Base-by-base conservation (phyloP, 2,797 vertebrate species). In the Tympanoctomys barrerae region DNA sequence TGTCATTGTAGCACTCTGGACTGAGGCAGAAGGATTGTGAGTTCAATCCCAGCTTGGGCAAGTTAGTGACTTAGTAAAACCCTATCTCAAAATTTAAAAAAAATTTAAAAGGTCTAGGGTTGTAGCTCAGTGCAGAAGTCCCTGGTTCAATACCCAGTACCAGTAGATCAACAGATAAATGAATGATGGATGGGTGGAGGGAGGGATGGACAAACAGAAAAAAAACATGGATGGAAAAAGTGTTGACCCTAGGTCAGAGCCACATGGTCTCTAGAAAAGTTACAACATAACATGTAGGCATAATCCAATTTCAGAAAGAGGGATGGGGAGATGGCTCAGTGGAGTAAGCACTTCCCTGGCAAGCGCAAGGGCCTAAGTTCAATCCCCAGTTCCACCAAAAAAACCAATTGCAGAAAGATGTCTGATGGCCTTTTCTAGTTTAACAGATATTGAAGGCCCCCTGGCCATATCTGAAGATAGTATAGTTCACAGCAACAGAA, bases 241-340 rank as follows among this genome's bases (percentile, higher is more conserved):
- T 59, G 1, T 42, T 92, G 75, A 91, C 10, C 82, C 24, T 42
- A 93, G 21, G 16, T 89, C n/a, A 89, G 36, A 95, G 70, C 28
- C 26, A 75, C 1, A 0, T 78, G 36, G 10, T 81, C 70, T 68
- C 16, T 33, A 90, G 79, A 93, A 92, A 87, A 39, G 31, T 94
- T 66, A 95, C 26, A 90, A 4, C 19, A 86, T 87, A 90, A 2
- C 28, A 82, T 86, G 75, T 89, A 94, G 86, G 46, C 13, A 77
- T 66, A 46, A 75, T 39, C 19, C 77, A 68, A 18, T 14, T 57
- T 14, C 54, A 57, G 54, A 57, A 57, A 57, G 54, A 57, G 49
- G 54, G 42, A 42, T 42, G 42, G 42, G 42, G 42, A 42, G 42
- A 42, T 42, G 5, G 42, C 42, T 42, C 42, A 42, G 42, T 42